Conservation (phyloP, 2,888 invertebrate genomes). For the Ectemnius cavifrons region DNA sequence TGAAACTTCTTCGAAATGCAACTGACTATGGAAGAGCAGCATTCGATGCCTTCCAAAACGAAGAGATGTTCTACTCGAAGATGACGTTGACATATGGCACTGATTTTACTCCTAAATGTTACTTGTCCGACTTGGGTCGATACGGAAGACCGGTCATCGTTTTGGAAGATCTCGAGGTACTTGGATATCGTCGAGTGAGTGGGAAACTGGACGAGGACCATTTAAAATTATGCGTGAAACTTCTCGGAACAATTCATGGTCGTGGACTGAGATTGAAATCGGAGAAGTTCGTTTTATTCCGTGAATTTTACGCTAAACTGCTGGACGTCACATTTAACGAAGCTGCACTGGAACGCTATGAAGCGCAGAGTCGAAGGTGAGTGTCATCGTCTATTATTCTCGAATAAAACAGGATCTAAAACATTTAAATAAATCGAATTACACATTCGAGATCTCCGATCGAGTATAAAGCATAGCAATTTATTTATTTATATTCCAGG, state of each 20-base stretch:
- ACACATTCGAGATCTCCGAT: neutral
- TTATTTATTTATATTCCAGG: conserved; percentile 42
- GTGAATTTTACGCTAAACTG: conserved; percentile 68
- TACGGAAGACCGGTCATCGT: conserved; percentile 70
- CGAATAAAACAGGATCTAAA: neutral
- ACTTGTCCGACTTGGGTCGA: conserved; percentile 68
- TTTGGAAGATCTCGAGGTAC: conserved; percentile 66
- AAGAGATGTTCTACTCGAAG: conserved; percentile 72
- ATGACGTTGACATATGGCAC: conserved; percentile 57
- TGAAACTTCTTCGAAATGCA: conserved; percentile 64
- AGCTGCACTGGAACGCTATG: conserved; percentile 22
- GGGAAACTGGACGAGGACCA: conserved; percentile 63
- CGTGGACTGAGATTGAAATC: conserved; percentile 61
- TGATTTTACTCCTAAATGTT: conserved; percentile 63
- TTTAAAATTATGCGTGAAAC: conserved; percentile 58
- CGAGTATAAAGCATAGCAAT: neutral
- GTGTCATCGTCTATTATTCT: conserved; percentile 24
- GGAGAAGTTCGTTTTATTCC: conserved; percentile 57
- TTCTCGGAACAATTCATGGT: conserved; percentile 68
- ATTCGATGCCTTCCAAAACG: conserved; percentile 66
- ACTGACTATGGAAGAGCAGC: conserved; percentile 14
- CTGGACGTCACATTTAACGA: conserved; percentile 50
- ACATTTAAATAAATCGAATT: neutral
- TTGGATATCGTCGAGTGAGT: conserved; percentile 54
- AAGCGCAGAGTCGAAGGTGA: conserved; percentile 7